Evolutionary conservation across 2,113 vertebrate species (phyloP).

Genomic region (Epinephelus lanceolatus): DNA sequence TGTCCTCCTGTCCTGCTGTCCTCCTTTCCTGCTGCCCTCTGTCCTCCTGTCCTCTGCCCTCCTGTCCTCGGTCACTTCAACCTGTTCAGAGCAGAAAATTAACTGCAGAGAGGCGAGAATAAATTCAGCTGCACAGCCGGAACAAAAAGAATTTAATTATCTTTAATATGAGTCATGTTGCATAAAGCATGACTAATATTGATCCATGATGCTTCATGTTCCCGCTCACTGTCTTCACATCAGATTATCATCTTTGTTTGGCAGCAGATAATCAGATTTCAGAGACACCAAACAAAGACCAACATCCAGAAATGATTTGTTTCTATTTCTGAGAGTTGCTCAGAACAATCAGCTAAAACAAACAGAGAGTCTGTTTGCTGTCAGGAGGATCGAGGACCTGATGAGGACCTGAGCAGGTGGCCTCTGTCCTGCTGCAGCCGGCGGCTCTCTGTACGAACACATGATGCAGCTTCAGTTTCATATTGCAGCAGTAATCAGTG

Average conservation of each 20-base stretch:
- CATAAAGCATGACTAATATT: constrained; percentile 70
- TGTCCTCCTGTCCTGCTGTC: no score
- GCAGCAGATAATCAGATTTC: constrained; percentile 66
- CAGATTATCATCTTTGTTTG: constrained; percentile 65
- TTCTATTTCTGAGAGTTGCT: constrained; percentile 36
- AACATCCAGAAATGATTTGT: constrained; percentile 45
- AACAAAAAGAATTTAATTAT: constrained; percentile 75
- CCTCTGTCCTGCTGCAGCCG: no score
- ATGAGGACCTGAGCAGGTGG: no score
- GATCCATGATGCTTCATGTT: constrained; percentile 63
- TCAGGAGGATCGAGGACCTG: no score
- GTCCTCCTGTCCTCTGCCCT: constrained; percentile 3
- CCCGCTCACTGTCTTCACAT: constrained; percentile 39
- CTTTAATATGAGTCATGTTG: constrained; percentile 69
- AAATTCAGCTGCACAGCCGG: constrained; percentile 48
- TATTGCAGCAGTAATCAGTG: not conserved
- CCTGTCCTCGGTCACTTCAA: constrained; percentile 25
- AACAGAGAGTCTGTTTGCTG: no score
- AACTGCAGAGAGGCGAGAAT: constrained; percentile 59
- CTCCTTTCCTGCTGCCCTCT: no score
- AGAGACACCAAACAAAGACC: constrained; percentile 47
- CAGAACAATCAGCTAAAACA: constrained; percentile 8
- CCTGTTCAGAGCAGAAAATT: constrained; percentile 72
- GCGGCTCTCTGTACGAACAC: not conserved
- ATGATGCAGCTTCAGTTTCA: not conserved